Conservation (phyloP, 2,888 invertebrate genomes). For the Cylindroiulus punctatus region DNA sequence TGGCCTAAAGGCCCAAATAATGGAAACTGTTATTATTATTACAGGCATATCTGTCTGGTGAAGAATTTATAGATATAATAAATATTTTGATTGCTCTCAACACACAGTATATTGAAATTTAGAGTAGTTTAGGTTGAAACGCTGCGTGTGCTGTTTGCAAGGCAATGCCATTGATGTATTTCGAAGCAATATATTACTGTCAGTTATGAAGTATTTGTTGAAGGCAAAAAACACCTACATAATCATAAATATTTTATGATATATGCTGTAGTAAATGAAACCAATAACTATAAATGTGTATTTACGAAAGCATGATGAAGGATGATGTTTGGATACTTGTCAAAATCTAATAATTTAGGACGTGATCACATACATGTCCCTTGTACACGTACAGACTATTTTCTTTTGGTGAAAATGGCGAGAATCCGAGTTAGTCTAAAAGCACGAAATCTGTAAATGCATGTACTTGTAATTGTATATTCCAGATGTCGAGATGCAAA, state of each 20-base stretch:
- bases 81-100: background rate
- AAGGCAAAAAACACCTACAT: background rate
- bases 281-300: background rate
- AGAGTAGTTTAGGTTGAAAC: background rate
- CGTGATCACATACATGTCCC: too few species aligned
- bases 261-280: background rate
- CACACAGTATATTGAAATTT: background rate
- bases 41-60: background rate
- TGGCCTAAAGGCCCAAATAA: background rate
- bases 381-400: too few species aligned
- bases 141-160: background rate
- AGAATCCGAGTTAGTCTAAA: too few species aligned
- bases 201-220: background rate
- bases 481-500: too few species aligned
- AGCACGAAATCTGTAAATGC: too few species aligned
- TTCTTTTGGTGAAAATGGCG: too few species aligned
- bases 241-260: background rate
- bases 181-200: background rate
- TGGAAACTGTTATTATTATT: background rate
- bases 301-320: background rate
- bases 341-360: too few species aligned
- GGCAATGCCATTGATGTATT: background rate
- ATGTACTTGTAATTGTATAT: too few species aligned
- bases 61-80: conserved; percentile 11
- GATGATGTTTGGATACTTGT: too few species aligned